Conservation (phyloP, 1,140 invertebrate species). For the Medauroidea extradentata region DNA sequence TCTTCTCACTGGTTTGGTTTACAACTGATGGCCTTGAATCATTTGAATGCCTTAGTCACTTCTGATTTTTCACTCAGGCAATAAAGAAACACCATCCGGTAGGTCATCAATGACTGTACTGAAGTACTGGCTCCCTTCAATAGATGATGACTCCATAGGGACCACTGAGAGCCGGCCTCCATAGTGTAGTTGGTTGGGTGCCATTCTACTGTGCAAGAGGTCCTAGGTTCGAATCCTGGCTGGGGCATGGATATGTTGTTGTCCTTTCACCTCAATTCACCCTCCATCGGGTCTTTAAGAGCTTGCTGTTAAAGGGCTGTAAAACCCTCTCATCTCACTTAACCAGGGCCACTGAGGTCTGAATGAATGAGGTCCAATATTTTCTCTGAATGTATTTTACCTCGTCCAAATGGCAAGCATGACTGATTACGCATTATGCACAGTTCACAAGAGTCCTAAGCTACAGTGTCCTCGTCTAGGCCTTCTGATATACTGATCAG, state of each 20-base stretch:
- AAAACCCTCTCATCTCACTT: too few relatives aligned
- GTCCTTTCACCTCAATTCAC: too few relatives aligned
- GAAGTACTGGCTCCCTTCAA: constrained; percentile 29
- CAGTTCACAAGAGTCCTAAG: not conserved
- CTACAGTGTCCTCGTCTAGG: too few relatives aligned
- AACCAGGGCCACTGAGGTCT: too few relatives aligned
- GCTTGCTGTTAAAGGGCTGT: too few relatives aligned
- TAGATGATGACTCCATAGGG: constrained; percentile 37
- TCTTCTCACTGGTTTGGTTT: constrained; percentile 31
- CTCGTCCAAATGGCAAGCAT: constrained; percentile 8
- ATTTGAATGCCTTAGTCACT: constrained; percentile 29
- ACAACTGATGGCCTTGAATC: constrained; percentile 34
- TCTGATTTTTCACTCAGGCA: constrained; percentile 37
- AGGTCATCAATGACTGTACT: constrained; percentile 36
- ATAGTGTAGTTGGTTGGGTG: too few relatives aligned
- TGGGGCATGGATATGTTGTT: too few relatives aligned
- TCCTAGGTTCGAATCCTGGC: too few relatives aligned
- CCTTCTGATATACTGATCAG: too few relatives aligned
- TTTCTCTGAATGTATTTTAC: not conserved
- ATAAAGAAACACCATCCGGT: constrained; percentile 32
- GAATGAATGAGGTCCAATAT: constrained; percentile 26
- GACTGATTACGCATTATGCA: constrained; percentile 18
- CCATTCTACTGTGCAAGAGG: too few relatives aligned
- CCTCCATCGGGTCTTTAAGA: too few relatives aligned
- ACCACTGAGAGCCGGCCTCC: too few relatives aligned